Evolutionary conservation across 2,113 vertebrate genomes (phyloP).

Genomic region (Tyrannus savana): DNA sequence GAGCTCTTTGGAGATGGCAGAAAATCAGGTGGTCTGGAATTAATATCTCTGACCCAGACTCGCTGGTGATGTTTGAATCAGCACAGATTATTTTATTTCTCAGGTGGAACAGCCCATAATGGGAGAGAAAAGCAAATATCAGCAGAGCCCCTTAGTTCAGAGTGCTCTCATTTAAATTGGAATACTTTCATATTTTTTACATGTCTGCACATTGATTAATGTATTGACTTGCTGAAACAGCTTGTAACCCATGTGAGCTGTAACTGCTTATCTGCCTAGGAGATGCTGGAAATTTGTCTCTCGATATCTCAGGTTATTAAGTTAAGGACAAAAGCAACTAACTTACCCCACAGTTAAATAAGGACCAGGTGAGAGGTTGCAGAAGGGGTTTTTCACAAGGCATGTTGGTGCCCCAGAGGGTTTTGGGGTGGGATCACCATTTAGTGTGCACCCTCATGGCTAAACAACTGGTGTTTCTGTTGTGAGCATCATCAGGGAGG

Average conservation of each 20-base stretch:
- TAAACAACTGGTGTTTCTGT: not conserved
- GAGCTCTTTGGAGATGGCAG: not conserved
- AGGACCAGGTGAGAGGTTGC: not conserved
- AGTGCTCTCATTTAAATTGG: not conserved
- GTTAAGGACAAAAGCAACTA: not conserved
- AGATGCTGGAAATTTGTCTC: not conserved
- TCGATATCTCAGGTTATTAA: not conserved
- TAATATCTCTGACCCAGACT: not conserved
- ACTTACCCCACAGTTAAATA: not conserved
- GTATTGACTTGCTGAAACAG: not conserved
- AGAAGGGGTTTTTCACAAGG: not conserved
- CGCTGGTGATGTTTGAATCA: not conserved
- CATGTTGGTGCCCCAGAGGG: not conserved
- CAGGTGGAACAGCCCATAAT: not conserved
- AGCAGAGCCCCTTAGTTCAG: not conserved
- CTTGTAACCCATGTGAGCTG: not conserved
- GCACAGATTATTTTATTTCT: not conserved
- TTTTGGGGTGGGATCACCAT: not conserved
- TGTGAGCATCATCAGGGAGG: not conserved
- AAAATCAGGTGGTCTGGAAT: not conserved
- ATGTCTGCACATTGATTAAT: not conserved
- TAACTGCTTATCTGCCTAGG: not conserved
- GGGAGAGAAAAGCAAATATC: constrained; percentile 17
- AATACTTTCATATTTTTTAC: not conserved
- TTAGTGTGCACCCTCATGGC: not conserved